Evolutionary conservation across 2,113 vertebrate genomes (phyloP).

Genomic region (Drymodes brunneopygia): DNA sequence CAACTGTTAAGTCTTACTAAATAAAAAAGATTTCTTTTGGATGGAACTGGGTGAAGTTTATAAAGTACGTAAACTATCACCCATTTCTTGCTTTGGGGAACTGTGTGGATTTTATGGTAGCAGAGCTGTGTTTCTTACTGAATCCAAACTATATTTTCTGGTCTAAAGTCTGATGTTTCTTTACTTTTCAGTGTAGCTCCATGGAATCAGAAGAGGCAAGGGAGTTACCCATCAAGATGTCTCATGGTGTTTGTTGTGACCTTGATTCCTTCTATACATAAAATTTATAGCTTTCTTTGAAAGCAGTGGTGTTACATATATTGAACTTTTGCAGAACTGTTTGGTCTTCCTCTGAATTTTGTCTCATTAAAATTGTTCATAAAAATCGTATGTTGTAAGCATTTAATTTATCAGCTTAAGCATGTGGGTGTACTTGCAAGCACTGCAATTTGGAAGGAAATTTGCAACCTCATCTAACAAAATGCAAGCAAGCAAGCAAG

Average conservation of each 20-base stretch:
- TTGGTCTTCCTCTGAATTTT: background rate
- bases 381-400: background rate
- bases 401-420: background rate
- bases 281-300: background rate
- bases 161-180: background rate
- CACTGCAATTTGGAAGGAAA: slow-evolving; percentile 21
- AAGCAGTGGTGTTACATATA: background rate
- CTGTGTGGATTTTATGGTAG: background rate
- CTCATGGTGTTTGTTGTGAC: background rate
- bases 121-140: background rate
- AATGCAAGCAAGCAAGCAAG: background rate
- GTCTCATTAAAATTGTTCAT: background rate
- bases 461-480: background rate
- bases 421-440: background rate
- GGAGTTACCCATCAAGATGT: background rate
- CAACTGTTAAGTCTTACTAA: background rate
- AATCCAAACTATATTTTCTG: background rate
- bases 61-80: background rate
- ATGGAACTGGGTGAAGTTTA: background rate
- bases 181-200: background rate
- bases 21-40: background rate
- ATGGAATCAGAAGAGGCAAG: background rate
- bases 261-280: background rate
- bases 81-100: background rate
- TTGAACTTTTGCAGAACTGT: background rate